These are phyloP conservation scores for Malurus splendens DNA, from an alignment of 2,797 vertebrate species.

Conservation along the genomic window DNA sequence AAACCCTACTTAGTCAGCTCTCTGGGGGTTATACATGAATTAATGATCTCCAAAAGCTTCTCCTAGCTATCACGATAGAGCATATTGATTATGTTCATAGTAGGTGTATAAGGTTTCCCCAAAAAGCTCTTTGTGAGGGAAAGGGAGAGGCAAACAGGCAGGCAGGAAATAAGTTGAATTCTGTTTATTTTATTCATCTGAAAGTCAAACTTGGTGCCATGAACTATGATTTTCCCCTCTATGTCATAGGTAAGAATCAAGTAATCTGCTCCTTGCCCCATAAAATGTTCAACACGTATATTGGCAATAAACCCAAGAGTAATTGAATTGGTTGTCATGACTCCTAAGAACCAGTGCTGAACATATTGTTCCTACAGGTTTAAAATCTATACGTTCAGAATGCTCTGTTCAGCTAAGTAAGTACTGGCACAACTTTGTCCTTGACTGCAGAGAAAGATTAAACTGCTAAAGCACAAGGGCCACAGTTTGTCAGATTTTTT, in stretches of 20 bases:
- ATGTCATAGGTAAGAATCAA: background rate
- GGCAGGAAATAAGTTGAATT: constrained; percentile 17
- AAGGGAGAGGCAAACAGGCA: background rate
- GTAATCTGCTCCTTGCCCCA: constrained; percentile 1
- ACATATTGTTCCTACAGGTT: constrained; percentile 34
- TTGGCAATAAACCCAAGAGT: constrained; percentile 31
- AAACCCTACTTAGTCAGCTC: constrained; percentile 11
- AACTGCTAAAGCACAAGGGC: background rate
- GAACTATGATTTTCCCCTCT: background rate
- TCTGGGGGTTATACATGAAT: constrained; percentile 32
- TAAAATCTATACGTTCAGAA: constrained; percentile 44
- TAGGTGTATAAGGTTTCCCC: background rate
- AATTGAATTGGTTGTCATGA: constrained; percentile 47
- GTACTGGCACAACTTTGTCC: background rate
- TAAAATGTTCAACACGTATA: constrained; percentile 15
- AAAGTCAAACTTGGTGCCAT: constrained; percentile 22
- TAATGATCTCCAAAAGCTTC: constrained; percentile 47
- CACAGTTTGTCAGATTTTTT: background rate
- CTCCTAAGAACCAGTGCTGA: constrained; percentile 46
- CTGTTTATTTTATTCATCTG: constrained; percentile 19
- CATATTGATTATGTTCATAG: background rate
- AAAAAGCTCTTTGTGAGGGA: constrained; percentile 1
- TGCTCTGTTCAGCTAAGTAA: constrained; percentile 17
- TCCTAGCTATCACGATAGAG: constrained; percentile 29
- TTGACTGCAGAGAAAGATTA: background rate